Conservation (phyloP, 2,113 vertebrate genomes). For the Thalassoma bifasciatum region DNA sequence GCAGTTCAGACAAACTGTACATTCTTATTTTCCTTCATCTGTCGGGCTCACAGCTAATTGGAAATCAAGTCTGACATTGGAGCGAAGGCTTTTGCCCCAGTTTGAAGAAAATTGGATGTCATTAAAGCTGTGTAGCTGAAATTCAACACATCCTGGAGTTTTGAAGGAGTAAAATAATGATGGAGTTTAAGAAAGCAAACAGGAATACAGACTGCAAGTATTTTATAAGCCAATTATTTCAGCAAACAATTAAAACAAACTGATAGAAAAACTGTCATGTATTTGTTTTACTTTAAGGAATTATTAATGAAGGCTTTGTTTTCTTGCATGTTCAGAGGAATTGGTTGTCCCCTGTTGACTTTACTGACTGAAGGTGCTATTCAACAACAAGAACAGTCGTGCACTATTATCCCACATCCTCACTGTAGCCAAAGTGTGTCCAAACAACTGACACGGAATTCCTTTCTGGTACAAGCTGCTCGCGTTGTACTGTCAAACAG, state of each 20-base stretch:
- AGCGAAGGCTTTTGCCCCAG: conserved; percentile 4
- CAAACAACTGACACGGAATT: too few relatives aligned
- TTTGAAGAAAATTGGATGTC: not conserved
- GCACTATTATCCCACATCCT: too few relatives aligned
- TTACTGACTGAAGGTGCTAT: too few relatives aligned
- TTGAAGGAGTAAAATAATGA: conserved; percentile 2
- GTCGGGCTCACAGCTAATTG: conserved; percentile 8
- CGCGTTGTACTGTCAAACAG: too few relatives aligned
- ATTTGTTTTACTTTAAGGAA: too few relatives aligned
- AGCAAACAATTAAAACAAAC: not conserved
- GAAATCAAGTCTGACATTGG: conserved; percentile 5
- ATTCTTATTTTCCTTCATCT: conserved; percentile 11
- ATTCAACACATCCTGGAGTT: not conserved
- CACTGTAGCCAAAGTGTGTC: too few relatives aligned
- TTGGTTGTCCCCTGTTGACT: too few relatives aligned
- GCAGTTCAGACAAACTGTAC: conserved; percentile 8
- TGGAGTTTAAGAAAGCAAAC: not conserved
- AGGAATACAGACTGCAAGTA: not conserved
- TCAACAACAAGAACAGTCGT: too few relatives aligned
- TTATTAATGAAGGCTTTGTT: too few relatives aligned
- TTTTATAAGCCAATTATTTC: not conserved
- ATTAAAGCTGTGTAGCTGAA: conserved; percentile 6
- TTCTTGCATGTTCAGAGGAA: too few relatives aligned
- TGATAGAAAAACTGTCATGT: too few relatives aligned
- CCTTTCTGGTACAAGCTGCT: too few relatives aligned